Evolutionary conservation across 2,113 vertebrate genomes (phyloP).

Genomic region (Spermophilus dauricus): DNA sequence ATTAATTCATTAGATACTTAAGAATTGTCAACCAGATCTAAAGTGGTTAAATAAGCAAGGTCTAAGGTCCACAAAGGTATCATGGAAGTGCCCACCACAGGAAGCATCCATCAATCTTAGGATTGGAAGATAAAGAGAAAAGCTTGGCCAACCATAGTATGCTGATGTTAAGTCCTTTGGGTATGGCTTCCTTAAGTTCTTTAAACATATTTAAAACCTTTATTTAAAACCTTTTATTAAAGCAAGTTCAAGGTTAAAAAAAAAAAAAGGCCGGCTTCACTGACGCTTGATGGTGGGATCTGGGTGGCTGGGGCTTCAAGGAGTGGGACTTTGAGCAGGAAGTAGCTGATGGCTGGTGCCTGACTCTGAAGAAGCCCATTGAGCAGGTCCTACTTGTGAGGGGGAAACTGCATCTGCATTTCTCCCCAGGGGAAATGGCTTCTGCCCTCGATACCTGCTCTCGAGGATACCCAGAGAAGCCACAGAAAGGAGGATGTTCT

Average conservation of each 20-base stretch:
- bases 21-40: background rate
- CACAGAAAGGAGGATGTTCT: background rate
- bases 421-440: background rate
- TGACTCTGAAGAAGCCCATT: accelerated
- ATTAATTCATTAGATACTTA: slow-evolving; percentile 6
- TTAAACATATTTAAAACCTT: too few species aligned
- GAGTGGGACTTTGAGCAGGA: background rate
- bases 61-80: background rate
- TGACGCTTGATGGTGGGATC: too few species aligned
- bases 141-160: too few species aligned
- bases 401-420: background rate
- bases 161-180: too few species aligned
- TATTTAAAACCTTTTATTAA: too few species aligned
- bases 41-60: background rate
- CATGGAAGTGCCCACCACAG: background rate
- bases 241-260: too few species aligned
- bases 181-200: too few species aligned
- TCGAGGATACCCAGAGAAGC: background rate
- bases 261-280: background rate
- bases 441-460: background rate
- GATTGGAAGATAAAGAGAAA: background rate
- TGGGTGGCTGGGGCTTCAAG: background rate
- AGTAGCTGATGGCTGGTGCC: background rate
- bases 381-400: background rate
- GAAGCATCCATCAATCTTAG: accelerated